Percentiles rank a stretch among this genome's conserved stretches.
phyloP scores from a whole-genome alignment of 1,140 invertebrate genomes.

The Ips typographus region DNA sequence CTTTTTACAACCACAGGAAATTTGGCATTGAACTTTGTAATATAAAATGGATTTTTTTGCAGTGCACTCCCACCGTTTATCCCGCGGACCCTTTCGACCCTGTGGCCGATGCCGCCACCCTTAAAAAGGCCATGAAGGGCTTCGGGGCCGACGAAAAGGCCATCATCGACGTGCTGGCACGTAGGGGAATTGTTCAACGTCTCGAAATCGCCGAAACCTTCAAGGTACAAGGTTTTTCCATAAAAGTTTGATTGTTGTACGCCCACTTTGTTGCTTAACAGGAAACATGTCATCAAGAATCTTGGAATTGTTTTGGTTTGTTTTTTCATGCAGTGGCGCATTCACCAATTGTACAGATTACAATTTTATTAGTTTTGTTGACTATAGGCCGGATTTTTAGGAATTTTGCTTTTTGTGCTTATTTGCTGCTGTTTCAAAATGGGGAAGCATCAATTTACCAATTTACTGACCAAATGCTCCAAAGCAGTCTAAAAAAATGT shows the following conservation, averaged over 20 bases:
- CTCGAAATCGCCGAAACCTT: slow-evolving; percentile 87
- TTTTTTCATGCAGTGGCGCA: too few relatives aligned
- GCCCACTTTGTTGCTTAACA: not conserved
- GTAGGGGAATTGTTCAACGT: slow-evolving; percentile 85
- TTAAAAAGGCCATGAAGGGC: slow-evolving; percentile 94
- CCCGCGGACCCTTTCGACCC: slow-evolving; percentile 85
- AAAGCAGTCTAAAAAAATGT: too few relatives aligned
- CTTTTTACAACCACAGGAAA: slow-evolving; percentile 1
- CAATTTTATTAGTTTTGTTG: too few relatives aligned
- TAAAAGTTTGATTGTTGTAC: not conserved
- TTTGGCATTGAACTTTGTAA: not conserved
- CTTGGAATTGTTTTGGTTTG: too few relatives aligned
- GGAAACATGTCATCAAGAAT: not conserved
- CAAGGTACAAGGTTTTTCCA: slow-evolving; percentile 56
- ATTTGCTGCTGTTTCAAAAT: too few relatives aligned
- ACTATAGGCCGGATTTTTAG: too few relatives aligned
- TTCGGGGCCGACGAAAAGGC: slow-evolving; percentile 89
- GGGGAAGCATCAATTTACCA: too few relatives aligned
- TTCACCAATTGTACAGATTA: too few relatives aligned
- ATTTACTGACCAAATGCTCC: too few relatives aligned
- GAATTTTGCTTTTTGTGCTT: too few relatives aligned
- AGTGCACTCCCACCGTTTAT: slow-evolving; percentile 86
- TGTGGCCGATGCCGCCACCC: slow-evolving; percentile 79
- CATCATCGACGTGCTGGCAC: slow-evolving; percentile 87
- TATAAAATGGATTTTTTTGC: slow-evolving; percentile 38